Evolutionary conservation across 1,140 invertebrate species (phyloP).

Genomic region (Aethina tumida): DNA sequence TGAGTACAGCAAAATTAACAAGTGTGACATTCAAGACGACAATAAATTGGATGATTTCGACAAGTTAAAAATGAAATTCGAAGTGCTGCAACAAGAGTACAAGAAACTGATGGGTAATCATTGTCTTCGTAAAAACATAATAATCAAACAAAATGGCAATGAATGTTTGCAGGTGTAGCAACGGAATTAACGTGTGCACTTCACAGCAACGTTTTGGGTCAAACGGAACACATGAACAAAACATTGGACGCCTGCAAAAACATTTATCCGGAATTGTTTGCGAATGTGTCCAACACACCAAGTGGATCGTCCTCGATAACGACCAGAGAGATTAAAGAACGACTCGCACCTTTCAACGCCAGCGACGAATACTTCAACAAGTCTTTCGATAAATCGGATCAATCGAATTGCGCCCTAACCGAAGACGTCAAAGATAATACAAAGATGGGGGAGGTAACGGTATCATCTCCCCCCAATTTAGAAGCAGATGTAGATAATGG

Average conservation of each 20-base stretch:
- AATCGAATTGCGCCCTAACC: too few species aligned
- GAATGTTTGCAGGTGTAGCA: conserved; percentile 14
- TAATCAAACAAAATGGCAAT: not conserved
- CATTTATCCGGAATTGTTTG: conserved; percentile 18
- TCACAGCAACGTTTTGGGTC: conserved; percentile 16
- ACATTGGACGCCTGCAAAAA: conserved; percentile 17
- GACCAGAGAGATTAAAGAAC: too few species aligned
- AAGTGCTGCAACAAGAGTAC: conserved; percentile 15
- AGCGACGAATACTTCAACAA: too few species aligned
- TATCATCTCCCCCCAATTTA: too few species aligned
- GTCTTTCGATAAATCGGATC: too few species aligned
- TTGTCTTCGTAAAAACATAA: not conserved
- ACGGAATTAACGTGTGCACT: conserved; percentile 16
- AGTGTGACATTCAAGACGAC: not conserved
- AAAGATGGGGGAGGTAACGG: too few species aligned
- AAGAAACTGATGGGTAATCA: conserved; percentile 15
- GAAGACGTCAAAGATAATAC: too few species aligned
- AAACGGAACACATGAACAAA: conserved; percentile 14
- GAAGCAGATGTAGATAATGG: too few species aligned
- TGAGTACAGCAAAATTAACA: not conserved
- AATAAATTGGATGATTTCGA: conserved; percentile 2
- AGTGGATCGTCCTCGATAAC: too few species aligned
- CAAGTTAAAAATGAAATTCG: conserved; percentile 14
- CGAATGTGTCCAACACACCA: too few species aligned
- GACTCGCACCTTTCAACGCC: too few species aligned